Evolutionary conservation across 2,797 vertebrate genomes (phyloP).

Genomic region (Spinus olivaceus): DNA sequence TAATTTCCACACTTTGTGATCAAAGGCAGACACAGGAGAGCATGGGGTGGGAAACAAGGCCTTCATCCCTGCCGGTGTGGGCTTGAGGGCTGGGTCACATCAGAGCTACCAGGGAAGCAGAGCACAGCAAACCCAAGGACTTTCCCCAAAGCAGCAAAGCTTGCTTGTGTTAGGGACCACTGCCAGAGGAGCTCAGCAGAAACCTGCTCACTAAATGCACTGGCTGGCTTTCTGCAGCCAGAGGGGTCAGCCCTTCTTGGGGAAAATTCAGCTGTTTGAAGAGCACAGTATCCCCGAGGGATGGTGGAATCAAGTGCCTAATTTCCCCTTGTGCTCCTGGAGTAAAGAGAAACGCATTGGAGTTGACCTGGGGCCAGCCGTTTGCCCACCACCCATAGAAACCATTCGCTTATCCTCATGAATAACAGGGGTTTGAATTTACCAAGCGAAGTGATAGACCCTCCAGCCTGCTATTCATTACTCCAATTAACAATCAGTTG

Average conservation of each 20-base stretch:
- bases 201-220: not conserved
- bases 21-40: not conserved
- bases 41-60: not conserved
- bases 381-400: conserved; percentile 17
- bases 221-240: not conserved
- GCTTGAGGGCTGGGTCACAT: not conserved
- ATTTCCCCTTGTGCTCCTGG: not conserved
- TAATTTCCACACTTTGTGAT: not conserved
- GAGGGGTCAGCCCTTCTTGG: fast-evolving
- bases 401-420: conserved; percentile 41
- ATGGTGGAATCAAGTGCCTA: not conserved
- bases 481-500: conserved; percentile 84
- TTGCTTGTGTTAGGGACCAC: not conserved
- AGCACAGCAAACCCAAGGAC: not conserved
- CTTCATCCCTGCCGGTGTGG: not conserved
- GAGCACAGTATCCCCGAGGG: not conserved
- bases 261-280: not conserved
- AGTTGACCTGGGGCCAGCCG: not conserved
- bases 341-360: fast-evolving
- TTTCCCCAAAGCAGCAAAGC: not conserved
- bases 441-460: conserved; percentile 72
- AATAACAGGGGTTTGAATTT: conserved; percentile 77
- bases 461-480: conserved; percentile 80
- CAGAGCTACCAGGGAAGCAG: not conserved
- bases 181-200: not conserved